Evolutionary conservation across 2,113 vertebrate species (phyloP).

Genomic region (Turdus rufiventris): DNA sequence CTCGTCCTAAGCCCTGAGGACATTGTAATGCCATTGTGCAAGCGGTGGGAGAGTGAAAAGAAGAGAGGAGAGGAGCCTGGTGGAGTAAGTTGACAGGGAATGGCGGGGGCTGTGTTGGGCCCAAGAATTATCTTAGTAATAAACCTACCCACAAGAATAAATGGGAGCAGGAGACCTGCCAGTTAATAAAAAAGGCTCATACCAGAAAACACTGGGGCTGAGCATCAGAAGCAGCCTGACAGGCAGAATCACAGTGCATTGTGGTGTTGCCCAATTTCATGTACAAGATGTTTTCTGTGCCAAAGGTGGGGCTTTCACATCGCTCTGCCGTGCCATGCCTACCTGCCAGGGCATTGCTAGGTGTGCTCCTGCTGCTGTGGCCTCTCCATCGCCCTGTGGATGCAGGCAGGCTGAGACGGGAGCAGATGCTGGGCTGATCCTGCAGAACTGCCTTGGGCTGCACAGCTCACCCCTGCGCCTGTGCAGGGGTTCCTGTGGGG

Average conservation of each 20-base stretch:
- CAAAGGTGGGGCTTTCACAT: not conserved
- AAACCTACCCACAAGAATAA: not conserved
- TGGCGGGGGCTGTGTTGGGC: rapidly evolving
- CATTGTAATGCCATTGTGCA: not conserved
- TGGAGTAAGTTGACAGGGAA: not conserved
- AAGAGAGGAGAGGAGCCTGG: not conserved
- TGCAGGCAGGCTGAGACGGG: not conserved
- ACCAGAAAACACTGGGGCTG: not conserved
- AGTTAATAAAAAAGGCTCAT: not conserved
- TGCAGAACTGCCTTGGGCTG: not conserved
- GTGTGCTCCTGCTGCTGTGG: not conserved
- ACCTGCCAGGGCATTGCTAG: not conserved
- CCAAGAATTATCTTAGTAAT: not conserved
- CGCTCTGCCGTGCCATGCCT: rapidly evolving
- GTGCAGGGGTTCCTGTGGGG: not conserved
- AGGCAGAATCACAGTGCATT: not conserved
- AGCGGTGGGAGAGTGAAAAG: not conserved
- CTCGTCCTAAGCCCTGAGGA: not conserved
- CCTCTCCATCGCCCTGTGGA: rapidly evolving
- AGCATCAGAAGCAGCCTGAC: not conserved
- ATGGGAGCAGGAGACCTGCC: not conserved
- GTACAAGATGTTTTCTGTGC: not conserved
- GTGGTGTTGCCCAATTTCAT: not conserved
- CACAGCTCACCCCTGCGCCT: not conserved
- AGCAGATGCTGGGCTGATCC: not conserved